Percentiles rank a stretch among this genome's conserved stretches.
Evolutionary conservation across 1,140 invertebrate species (phyloP).

Genomic region (Caenorhabditis remanei): DNA sequence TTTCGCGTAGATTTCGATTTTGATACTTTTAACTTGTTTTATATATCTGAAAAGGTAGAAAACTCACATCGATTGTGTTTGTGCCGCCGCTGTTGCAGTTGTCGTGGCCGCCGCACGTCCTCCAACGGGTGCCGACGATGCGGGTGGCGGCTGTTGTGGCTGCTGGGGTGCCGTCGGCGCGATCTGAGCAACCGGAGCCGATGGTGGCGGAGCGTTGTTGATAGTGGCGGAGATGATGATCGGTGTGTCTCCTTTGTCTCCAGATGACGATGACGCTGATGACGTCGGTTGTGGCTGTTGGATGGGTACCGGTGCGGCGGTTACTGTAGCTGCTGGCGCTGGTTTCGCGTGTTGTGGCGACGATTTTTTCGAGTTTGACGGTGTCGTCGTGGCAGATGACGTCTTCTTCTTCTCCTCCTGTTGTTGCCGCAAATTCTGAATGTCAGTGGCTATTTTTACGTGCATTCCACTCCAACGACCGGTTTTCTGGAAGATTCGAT

Average conservation of each 20-base stretch:
- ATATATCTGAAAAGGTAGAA: no score
- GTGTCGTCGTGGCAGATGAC: background rate
- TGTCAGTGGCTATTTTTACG: slow-evolving; percentile 38
- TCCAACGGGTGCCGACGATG: slow-evolving; percentile 32
- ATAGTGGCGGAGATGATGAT: no score
- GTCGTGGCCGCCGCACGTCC: background rate
- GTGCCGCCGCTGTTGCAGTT: background rate
- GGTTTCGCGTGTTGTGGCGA: background rate
- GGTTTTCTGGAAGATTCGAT: background rate
- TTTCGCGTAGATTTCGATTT: no score
- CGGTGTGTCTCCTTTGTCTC: no score
- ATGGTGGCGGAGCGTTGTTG: background rate
- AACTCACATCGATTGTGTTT: background rate
- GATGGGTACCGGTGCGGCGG: background rate
- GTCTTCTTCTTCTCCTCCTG: slow-evolving; percentile 12
- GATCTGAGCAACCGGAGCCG: background rate
- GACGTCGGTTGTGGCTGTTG: background rate
- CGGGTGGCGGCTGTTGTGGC: background rate
- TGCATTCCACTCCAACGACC: slow-evolving; percentile 51
- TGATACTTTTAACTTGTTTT: no score
- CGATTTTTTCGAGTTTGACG: background rate
- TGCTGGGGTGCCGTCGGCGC: background rate
- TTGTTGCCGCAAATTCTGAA: background rate
- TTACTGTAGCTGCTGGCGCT: background rate
- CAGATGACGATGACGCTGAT: background rate